A percentile compares a stretch with the other conserved stretches of the same genome.
These are phyloP conservation scores for Pempheris klunzingeri DNA, from an alignment of 2,797 vertebrate genomes.

Conservation along the genomic window DNA sequence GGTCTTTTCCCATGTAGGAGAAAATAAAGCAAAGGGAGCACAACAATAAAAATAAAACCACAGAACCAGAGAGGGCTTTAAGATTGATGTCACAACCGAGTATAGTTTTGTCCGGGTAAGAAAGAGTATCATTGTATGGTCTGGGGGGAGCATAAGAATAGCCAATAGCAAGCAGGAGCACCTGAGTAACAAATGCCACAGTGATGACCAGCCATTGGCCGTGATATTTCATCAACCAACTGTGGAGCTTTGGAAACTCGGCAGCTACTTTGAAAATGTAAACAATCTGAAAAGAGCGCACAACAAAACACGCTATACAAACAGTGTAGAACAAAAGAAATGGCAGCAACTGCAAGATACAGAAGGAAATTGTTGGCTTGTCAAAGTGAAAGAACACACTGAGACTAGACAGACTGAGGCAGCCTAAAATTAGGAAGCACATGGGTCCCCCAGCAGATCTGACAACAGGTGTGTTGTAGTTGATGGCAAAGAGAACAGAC, in stretches of 20 bases:
- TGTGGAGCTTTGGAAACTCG: conserved; percentile 77
- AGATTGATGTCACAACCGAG: conserved; percentile 74
- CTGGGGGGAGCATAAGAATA: conserved; percentile 63
- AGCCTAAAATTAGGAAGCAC: conserved; percentile 89
- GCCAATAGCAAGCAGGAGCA: conserved; percentile 58
- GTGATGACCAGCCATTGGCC: conserved; percentile 82
- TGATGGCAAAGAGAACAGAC: conserved; percentile 80
- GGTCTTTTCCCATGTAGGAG: conserved; percentile 90
- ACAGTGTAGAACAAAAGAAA: conserved; percentile 82
- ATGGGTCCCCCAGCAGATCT: conserved; percentile 88
- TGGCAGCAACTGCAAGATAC: conserved; percentile 77
- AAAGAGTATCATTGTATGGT: conserved; percentile 70
- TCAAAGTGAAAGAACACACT: conserved; percentile 87
- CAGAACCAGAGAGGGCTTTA: conserved; percentile 38
- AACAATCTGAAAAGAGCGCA: conserved; percentile 89
- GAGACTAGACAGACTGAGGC: conserved; percentile 75
- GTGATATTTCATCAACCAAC: conserved; percentile 83
- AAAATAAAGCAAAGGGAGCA: conserved; percentile 82
- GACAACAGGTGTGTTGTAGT: conserved; percentile 87
- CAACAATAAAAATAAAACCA: conserved; percentile 35
- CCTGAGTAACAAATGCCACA: conserved; percentile 69
- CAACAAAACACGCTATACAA: conserved; percentile 87
- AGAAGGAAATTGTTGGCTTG: conserved; percentile 70
- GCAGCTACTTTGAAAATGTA: conserved; percentile 89
- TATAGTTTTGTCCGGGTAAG: conserved; percentile 73